Base-by-base conservation (phyloP, 1,140 invertebrate species). In the Ericerus pela region DNA sequence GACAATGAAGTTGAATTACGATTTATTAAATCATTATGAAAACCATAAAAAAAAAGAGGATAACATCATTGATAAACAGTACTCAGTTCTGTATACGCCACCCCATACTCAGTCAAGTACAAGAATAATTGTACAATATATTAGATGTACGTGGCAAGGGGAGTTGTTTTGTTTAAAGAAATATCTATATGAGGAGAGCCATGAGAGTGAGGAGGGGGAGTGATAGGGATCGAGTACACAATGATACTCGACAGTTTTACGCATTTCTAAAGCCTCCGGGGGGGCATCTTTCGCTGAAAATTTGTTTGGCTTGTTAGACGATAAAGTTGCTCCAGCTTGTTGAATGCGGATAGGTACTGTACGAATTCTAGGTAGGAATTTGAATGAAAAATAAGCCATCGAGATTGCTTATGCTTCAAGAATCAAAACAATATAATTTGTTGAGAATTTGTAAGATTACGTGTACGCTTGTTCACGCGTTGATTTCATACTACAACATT, bases 251-350 rank as follows among this genome's bases (percentile, higher is more conserved):
- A 47, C 41, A 47, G 41, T 47, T 47, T 47, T 22, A 47, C 41
- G 41, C 41, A 47, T 47, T 47, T 47, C 41, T 47, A 47, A 47
- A 47, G 26, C 41, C 41, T 47, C 41, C 22, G 41, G 41, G n/a
- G n/a, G 41, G 41, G 41, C 41, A 47, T 47, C 41, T 47, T 47
- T 47, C 41, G 20, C 16, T 22, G 4, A 3, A 47, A 24, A 47
- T 47, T 47, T 24, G 41, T 47, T 3, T 10, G 20, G 6, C 6
- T 12, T 16, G 41, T 47, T 47, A 47, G 8, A 10, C 10, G 26
- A 24, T 24, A 10, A 47, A 47, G 41, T 24, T 47, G 26, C 41
- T 47, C 41, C 18, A 24, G 14, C n/a, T n/a, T n/a, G n/a, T n/a
- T n/a, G n/a, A n/a, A n/a, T n/a, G n/a, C n/a, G n/a, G n/a, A n/a